Conservation (phyloP, 2,888 invertebrate species). For the Mythimna ferrago region DNA sequence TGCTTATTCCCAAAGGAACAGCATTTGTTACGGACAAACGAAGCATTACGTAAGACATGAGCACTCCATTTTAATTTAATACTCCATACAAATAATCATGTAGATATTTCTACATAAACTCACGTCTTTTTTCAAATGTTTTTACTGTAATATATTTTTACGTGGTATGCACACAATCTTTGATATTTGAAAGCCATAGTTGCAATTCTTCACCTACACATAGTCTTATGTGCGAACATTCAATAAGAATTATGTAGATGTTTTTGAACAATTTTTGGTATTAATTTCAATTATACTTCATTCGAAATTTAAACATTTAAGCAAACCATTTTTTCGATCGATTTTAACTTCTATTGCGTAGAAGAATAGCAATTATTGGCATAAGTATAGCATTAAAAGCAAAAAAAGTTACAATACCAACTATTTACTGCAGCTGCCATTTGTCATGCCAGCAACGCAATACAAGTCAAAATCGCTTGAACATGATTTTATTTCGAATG, state of each 20-base stretch:
- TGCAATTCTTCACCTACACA: not conserved
- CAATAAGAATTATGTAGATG: not conserved
- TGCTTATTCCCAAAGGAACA: not conserved
- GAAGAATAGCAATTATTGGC: too few relatives aligned
- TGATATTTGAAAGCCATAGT: constrained; percentile 15
- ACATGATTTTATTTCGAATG: too few relatives aligned
- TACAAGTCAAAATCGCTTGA: too few relatives aligned
- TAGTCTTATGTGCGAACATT: constrained; percentile 7
- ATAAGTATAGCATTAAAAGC: too few relatives aligned
- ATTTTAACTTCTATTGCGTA: too few relatives aligned
- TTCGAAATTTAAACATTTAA: too few relatives aligned
- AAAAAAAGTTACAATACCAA: too few relatives aligned
- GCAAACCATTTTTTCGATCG: too few relatives aligned
- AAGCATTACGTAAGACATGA: not conserved
- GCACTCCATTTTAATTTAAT: constrained; percentile 33
- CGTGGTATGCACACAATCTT: constrained; percentile 8
- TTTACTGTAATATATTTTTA: constrained; percentile 13
- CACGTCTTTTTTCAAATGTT: not conserved
- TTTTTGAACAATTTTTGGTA: not conserved
- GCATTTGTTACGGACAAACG: not conserved
- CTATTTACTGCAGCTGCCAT: too few relatives aligned
- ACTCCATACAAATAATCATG: constrained; percentile 17
- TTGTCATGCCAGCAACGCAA: too few relatives aligned
- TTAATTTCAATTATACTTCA: not conserved
- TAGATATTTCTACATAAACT: constrained; percentile 1